Base-by-base conservation (phyloP, 2,888 invertebrate genomes). In the Chrysina gloriosa region DNA sequence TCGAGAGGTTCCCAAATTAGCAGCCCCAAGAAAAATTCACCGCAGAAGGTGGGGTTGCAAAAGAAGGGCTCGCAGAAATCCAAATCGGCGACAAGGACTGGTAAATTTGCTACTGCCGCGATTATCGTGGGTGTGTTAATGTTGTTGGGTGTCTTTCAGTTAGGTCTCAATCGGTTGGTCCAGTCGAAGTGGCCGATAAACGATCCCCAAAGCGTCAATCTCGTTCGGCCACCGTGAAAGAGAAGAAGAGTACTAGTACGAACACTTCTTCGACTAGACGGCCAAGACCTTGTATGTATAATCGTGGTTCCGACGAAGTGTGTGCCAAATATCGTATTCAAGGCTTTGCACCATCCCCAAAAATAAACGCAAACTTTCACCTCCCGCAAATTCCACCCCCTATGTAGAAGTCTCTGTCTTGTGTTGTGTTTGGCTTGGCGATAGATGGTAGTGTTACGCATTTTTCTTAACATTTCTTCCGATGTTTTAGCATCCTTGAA, bases 131-230 rank as follows among this genome's bases (percentile, higher is more conserved):
- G 5, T 36, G 42, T n/a, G 31, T 52, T 63, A 63, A 67, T 54
- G 42, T 27, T 52, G 48, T 54, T 54, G n/a, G 56, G 29, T 34
- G 39, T 19, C 34, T 77, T 81, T 71, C 77, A 85, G 89, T 86
- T 80, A 89, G 91, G 77, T 90, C 90, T 67, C 90, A 90, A 81
- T 91, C 91, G 69, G 89, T 90, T 75, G 91, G 91, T 72, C 90
- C 91, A 48, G 85, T 84, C 67, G 85, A 85, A 72, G 84, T 85
- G 73, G 69, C 73, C 61, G 89, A 90, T 78, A 91, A 90, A 84
- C 86, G 88, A 73, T 94, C 94, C 58, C 93, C 94, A 23, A 92
- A 93, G 78, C 90, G 93, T 73, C 91, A 92, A 77, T 89, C 91
- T 52, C 88, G 89, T 78, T 89, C 90, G 14, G 88, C 89, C 36